Conservation (phyloP, 2,113 vertebrate species). For the Chaetorhynchus papuensis region DNA sequence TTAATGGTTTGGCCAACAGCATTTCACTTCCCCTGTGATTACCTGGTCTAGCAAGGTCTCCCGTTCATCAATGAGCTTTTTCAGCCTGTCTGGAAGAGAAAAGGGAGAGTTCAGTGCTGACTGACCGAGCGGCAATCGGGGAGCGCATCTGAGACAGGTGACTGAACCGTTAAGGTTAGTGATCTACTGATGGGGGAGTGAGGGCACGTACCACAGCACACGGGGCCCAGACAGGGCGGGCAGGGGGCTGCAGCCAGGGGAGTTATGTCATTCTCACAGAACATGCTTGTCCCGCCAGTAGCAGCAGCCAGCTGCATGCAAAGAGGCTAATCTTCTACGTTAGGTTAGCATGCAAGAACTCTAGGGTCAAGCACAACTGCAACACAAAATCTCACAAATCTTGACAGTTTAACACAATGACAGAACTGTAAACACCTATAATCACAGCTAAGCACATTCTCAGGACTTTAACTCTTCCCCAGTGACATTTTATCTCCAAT, state of each 20-base stretch:
- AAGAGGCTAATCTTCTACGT: slow-evolving; percentile 78
- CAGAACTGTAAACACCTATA: neutral
- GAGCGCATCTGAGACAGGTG: neutral
- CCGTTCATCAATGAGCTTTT: slow-evolving; percentile 89
- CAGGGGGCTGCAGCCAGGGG: slow-evolving; percentile 71
- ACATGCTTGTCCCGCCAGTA: slow-evolving; percentile 68
- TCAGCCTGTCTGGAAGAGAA: slow-evolving; percentile 87
- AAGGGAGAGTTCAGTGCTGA: neutral
- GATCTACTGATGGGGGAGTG: slow-evolving; percentile 47
- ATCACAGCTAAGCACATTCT: neutral
- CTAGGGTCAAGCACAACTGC: slow-evolving; percentile 75
- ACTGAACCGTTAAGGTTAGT: slow-evolving; percentile 31
- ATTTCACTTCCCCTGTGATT: neutral
- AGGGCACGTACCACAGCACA: slow-evolving; percentile 80
- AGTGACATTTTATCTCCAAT: neutral
- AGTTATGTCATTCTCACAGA: slow-evolving; percentile 62
- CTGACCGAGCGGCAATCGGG: accelerated
- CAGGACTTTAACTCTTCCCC: neutral
- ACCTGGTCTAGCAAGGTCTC: slow-evolving; percentile 93
- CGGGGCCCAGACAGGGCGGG: slow-evolving; percentile 66
- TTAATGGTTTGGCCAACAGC: neutral
- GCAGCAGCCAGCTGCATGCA: slow-evolving; percentile 82
- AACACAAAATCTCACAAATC: slow-evolving; percentile 79
- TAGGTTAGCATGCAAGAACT: slow-evolving; percentile 86
- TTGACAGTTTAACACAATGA: slow-evolving; percentile 32